Evolutionary conservation across 1,140 invertebrate species (phyloP).

Genomic region (Penaeus indicus): DNA sequence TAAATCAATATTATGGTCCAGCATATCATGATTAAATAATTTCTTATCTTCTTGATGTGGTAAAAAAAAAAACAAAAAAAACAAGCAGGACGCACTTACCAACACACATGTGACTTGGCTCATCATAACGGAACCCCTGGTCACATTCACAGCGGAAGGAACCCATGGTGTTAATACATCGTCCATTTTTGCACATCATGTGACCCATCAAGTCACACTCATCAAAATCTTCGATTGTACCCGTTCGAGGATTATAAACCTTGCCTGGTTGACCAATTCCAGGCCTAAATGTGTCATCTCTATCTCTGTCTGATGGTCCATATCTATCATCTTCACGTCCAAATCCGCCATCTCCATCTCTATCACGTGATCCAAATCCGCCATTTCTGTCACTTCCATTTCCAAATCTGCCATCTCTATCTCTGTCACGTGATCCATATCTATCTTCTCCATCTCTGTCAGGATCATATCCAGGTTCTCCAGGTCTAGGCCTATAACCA

Average conservation of each 20-base stretch:
- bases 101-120: slow-evolving; percentile 82
- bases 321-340: neutral
- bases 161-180: slow-evolving; percentile 84
- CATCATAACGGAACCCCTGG: slow-evolving; percentile 81
- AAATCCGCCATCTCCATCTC: neutral
- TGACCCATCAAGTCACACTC: slow-evolving; percentile 87
- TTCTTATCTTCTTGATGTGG: neutral
- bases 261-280: slow-evolving; percentile 74
- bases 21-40: neutral
- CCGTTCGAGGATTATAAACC: slow-evolving; percentile 83
- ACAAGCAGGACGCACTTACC: slow-evolving; percentile 69
- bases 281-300: slow-evolving; percentile 16
- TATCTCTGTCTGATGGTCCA: slow-evolving; percentile 24
- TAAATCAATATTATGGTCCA: neutral
- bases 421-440: neutral
- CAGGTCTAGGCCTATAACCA: slow-evolving; percentile 7
- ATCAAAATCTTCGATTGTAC: slow-evolving; percentile 82
- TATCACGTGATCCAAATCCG: neutral
- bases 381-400: neutral
- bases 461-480: slow-evolving; percentile 28
- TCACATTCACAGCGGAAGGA: slow-evolving; percentile 82
- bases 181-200: slow-evolving; percentile 87
- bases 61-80: neutral
- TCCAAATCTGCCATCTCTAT: too few relatives aligned
- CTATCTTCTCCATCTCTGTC: neutral